These are phyloP conservation scores for Andrena dorsata DNA, from an alignment of 2,888 invertebrate species.

Conservation along the genomic window DNA sequence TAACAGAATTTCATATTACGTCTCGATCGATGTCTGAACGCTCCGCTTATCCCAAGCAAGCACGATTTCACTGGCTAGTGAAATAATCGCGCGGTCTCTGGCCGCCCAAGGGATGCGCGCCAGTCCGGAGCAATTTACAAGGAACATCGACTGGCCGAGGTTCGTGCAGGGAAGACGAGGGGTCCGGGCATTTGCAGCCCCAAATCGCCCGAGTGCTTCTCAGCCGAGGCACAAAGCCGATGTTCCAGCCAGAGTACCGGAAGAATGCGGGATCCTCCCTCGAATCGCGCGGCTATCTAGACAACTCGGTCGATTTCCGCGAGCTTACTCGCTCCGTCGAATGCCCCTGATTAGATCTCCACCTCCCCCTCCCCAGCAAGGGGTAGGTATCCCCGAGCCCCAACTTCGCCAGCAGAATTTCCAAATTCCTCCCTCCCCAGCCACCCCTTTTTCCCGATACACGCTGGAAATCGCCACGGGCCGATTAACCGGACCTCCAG, in stretches of 20 bases:
- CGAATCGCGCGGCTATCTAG: conserved; percentile 53
- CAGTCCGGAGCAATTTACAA: conserved; percentile 19
- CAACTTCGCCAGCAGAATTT: conserved; percentile 8
- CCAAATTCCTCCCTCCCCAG: conserved; percentile 2
- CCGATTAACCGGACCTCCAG: conserved; percentile 28
- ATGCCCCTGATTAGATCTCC: conserved; percentile 59
- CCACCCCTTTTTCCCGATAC: conserved; percentile 3
- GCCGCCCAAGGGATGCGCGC: background rate
- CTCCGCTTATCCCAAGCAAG: no score
- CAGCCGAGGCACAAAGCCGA: conserved; percentile 11
- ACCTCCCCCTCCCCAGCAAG: background rate
- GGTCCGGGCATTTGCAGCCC: background rate
- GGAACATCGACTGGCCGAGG: background rate
- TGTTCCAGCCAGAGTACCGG: conserved; percentile 34
- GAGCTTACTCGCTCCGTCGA: conserved; percentile 24
- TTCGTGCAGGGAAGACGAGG: background rate
- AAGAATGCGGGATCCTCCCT: conserved; percentile 47
- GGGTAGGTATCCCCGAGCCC: conserved; percentile 36
- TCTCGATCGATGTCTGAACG: no score
- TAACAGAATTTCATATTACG: no score
- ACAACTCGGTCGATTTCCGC: conserved; percentile 44
- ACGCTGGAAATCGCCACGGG: background rate
- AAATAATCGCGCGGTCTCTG: conserved; percentile 2
- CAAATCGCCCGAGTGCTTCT: conserved; percentile 5
- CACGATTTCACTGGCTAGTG: conserved; percentile 1